Evolutionary conservation across 2,797 vertebrate species (phyloP), one percentile per base, ranked within the genome.

Genomic region (Lepilemur septentrionalis): DNA sequence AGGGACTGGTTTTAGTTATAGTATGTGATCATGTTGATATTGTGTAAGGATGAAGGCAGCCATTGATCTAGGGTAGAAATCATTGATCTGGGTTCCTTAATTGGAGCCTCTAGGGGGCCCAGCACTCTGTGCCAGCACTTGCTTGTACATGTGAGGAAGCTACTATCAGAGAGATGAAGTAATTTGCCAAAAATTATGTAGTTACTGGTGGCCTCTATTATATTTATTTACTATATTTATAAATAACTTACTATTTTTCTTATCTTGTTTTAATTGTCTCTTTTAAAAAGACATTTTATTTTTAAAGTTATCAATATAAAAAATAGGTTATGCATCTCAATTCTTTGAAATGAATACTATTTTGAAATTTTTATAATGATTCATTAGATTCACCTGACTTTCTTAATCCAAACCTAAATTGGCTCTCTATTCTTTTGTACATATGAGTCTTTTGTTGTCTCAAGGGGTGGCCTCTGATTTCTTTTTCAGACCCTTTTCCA

Each of bases 231-330:
- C 7, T 23, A 0, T 82, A 55, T 55, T 55, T 55, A 23, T 55
- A 55, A 55, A 22, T 55, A 81, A 76, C 15, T 75, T 82, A 38
- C 14, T 65, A 0, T 78, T 95, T 91, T 84, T 72, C 35, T 80
- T 61, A n/a, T 6, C 25, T 69, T 78, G n/a, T 73, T 79, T 89
- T 88, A 76, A n/a, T 52, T 81, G 12, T 61, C 55, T 73, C 23
- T 92, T 76, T 52, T 46, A 35, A 63, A 92, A 78, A 73, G 7
- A 61, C 13, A 35, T 75, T 89, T 84, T 89, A 25, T 73, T 92
- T 93, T 93, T 32, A 79, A 73, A 91, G 23, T 91, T 55, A 78
- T 25, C 41, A 78, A 15, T 88, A 61, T 87, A 82, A 94, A 91
- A 83, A 85, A 28, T 57, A 78, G 67, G 22, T 35, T 5, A 48